Conservation (phyloP, 2,113 vertebrate species). For the Gnathonemus echidnorhynchus region DNA sequence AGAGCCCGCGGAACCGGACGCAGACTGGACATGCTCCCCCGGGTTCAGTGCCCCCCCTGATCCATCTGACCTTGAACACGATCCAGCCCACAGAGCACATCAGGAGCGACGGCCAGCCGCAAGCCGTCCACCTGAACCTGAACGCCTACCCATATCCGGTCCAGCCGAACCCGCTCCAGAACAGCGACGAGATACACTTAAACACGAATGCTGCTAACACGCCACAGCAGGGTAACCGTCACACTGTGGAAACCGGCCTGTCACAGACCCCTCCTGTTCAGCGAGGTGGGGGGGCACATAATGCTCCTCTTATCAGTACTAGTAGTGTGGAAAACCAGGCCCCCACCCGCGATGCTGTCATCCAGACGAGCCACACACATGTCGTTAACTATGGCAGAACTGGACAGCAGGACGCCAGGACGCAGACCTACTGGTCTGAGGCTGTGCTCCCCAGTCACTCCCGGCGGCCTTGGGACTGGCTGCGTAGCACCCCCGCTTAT, state of each 20-base stretch:
- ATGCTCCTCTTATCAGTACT: slow-evolving; percentile 3
- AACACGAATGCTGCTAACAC: slow-evolving; percentile 22
- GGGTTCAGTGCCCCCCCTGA: slow-evolving; percentile 29
- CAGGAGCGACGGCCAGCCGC: slow-evolving; percentile 40
- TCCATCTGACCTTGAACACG: slow-evolving; percentile 54
- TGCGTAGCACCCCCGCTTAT: slow-evolving; percentile 58
- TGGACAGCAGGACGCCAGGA: slow-evolving; percentile 34
- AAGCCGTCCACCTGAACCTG: slow-evolving; percentile 57
- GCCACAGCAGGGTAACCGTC: slow-evolving; percentile 8
- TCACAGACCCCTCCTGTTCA: slow-evolving; percentile 24
- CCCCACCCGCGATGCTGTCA: slow-evolving; percentile 21
- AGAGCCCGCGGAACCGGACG: slow-evolving; percentile 24
- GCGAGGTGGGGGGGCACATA: slow-evolving; percentile 17
- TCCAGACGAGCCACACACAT: slow-evolving; percentile 49
- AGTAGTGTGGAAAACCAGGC: background rate
- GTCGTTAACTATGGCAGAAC: slow-evolving; percentile 21
- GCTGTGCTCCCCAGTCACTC: background rate
- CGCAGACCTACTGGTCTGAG: slow-evolving; percentile 38
- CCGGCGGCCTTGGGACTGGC: slow-evolving; percentile 55
- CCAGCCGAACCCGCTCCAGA: background rate
- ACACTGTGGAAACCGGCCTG: slow-evolving; percentile 17
- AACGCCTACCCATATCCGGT: slow-evolving; percentile 40
- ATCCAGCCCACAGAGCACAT: slow-evolving; percentile 31
- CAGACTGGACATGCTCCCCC: slow-evolving; percentile 42
- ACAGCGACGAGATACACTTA: background rate